Base-by-base conservation (phyloP, 2,888 invertebrate species). In the Chloroclystis v-ata region DNA sequence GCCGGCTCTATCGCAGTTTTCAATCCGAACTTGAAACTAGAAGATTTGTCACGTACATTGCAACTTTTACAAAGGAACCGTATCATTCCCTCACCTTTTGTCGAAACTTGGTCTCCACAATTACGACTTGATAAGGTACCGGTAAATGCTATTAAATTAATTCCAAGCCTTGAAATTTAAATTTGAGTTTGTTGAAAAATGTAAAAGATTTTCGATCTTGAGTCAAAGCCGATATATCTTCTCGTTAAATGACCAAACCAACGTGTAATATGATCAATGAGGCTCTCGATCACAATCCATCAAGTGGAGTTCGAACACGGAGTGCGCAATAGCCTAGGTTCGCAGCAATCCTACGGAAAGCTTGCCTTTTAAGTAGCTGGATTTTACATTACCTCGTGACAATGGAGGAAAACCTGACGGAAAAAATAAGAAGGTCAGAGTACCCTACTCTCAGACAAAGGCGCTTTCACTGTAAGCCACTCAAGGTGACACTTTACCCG, bases 41-140 rank as follows among this genome's bases (percentile, higher is more conserved):
- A 77, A 83, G 85, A 86, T 83, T 85, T 84, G 86, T 85, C 86
- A 85, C 86, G 86, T 85, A 78, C 82, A 72, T 74, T 75, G 73
- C 78, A 82, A 85, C 76, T 84, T 80, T 83, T 73, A 76, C 72
- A 81, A 82, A 78, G 77, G 74, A 71, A 74, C 72, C 75, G 68
- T 77, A 80, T 80, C 81, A 81, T 84, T 84, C 78, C 77, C 74
- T 76, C 76, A 78, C 78, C 75, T 77, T 75, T 76, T 76, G 74
- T 77, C 60, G 45, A 60, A 71, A 66, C 63, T 69, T 69, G 63
- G 61, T 59, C 54, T 48, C 20, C 50, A 42, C 59, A 69, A 69
- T 73, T 62, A 68, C 59, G 49, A 62, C 55, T 61, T 67, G 59
- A 61, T 63, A 52, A 57, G 45, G 53, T 47, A 44, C 43, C 40